Evolutionary conservation across 2,888 invertebrate genomes (phyloP), one percentile per base, ranked within the genome.

Genomic region (Pheosia gnoma): DNA sequence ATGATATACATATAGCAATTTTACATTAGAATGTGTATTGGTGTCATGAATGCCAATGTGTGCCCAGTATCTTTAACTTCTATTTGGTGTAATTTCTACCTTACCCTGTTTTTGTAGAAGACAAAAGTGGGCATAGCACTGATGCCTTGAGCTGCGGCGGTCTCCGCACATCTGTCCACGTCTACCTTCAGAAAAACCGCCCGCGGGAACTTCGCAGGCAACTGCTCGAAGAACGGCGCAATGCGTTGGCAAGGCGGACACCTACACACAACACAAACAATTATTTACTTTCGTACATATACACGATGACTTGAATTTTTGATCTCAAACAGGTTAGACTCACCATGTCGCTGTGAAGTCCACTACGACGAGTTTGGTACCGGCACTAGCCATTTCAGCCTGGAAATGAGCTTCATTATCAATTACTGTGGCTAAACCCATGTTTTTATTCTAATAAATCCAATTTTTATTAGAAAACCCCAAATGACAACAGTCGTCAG

Each of bases 51-150:
- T 25, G 25, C 25, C 25, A 25, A 25, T 25, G 25, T 25, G 25
- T 25, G 25, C 25, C 25, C 25, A 25, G 25, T 8, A 43, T 10
- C 8, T 43, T 9, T 8, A 39, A 39, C 49, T n/a, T 49, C 7
- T n/a, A n/a, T n/a, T 9, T 13, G 11, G 25, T 25, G 51, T 51
- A 9, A 13, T 25, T 51, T 37, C 59, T 37, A 47, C 59, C 82
- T 69, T 86, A 96, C 96, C 84, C 96, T 95, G 86, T 97, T 99
- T 75, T 97, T 96, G 87, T 97, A 99, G 84, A 99, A 98, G 74
- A 98, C 96, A 84, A 99, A 99, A 0, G 99, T 99, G 38, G 99
- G 99, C 99, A 99, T 99, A 0, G 99, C 98, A 62, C 96, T 96
- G 52, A 99, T 97, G 60, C 98, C 98, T 84, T 99, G 97, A 11